Evolutionary conservation across 2,113 vertebrate genomes (phyloP).

Genomic region (Myanophis thanlyinensis): DNA sequence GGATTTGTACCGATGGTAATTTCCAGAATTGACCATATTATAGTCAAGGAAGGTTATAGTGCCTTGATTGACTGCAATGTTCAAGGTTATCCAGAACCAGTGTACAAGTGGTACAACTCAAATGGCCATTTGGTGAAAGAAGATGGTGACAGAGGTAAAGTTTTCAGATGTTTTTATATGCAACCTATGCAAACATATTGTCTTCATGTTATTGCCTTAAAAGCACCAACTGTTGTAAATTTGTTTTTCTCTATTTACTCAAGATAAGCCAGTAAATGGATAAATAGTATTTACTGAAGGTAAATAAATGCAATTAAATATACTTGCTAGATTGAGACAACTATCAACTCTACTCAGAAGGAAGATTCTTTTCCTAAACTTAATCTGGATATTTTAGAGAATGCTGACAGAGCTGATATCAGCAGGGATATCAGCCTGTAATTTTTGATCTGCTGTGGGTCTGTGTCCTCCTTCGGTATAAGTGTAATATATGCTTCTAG

Average conservation of each 20-base stretch:
- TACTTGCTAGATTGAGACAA: background rate
- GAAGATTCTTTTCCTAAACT: background rate
- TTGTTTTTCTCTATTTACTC: background rate
- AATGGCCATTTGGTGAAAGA: slow-evolving; percentile 79
- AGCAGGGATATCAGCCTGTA: too few species aligned
- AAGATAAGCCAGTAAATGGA: background rate
- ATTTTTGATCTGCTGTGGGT: too few species aligned
- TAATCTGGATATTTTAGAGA: background rate
- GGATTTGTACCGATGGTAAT: slow-evolving; percentile 77
- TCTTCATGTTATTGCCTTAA: background rate
- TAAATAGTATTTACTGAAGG: background rate
- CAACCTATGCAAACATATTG: background rate
- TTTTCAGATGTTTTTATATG: background rate
- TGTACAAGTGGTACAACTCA: slow-evolving; percentile 91
- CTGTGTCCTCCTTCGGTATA: too few species aligned
- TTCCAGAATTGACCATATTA: slow-evolving; percentile 83
- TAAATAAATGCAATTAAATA: background rate
- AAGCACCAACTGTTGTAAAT: background rate
- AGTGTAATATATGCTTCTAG: too few species aligned
- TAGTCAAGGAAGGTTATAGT: slow-evolving; percentile 90
- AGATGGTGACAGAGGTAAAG: slow-evolving; percentile 69
- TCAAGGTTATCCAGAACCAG: slow-evolving; percentile 83
- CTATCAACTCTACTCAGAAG: background rate
- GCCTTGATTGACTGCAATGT: slow-evolving; percentile 92
- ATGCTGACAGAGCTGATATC: background rate